Conservation (phyloP, 2,888 invertebrate species). For the Philaethria dido region DNA sequence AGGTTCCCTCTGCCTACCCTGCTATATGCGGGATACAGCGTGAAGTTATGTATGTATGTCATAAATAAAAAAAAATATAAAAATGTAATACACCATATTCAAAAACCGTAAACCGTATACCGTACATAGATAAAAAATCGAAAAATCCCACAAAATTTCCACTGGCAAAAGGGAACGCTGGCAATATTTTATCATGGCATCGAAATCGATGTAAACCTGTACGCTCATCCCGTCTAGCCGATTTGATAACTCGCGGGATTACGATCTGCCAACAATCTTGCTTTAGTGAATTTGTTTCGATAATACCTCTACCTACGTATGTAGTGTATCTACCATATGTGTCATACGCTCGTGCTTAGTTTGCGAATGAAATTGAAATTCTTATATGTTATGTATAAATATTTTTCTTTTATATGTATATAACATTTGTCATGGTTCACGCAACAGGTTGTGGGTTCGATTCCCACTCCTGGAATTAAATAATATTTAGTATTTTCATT, state of each 20-base stretch:
- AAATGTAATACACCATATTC: too few species aligned
- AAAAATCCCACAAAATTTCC: slow-evolving; percentile 1
- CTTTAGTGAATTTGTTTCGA: slow-evolving; percentile 40
- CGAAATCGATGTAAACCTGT: slow-evolving; percentile 36
- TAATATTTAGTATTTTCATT: too few species aligned
- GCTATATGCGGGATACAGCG: too few species aligned
- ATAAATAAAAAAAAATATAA: too few species aligned
- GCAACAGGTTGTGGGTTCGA: too few species aligned
- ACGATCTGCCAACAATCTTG: slow-evolving; percentile 42
- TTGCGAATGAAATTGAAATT: slow-evolving; percentile 26
- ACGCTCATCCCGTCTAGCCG: slow-evolving; percentile 32
- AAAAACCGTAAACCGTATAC: too few species aligned
- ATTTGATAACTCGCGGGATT: slow-evolving; percentile 42
- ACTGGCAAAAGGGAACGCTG: not conserved
- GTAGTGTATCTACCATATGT: not conserved
- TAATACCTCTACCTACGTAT: slow-evolving; percentile 13
- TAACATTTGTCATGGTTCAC: too few species aligned
- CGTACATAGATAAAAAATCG: not conserved
- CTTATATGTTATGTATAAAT: too few species aligned
- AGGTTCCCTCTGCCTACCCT: too few species aligned
- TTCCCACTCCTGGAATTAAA: too few species aligned
- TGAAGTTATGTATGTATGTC: too few species aligned
- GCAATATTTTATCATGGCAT: slow-evolving; percentile 33
- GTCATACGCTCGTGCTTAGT: slow-evolving; percentile 23
- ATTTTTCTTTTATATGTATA: too few species aligned